Percentiles rank a stretch among this genome's conserved stretches.
Evolutionary conservation across 2,888 invertebrate species (phyloP).

Genomic region (Lathronympha strigana): DNA sequence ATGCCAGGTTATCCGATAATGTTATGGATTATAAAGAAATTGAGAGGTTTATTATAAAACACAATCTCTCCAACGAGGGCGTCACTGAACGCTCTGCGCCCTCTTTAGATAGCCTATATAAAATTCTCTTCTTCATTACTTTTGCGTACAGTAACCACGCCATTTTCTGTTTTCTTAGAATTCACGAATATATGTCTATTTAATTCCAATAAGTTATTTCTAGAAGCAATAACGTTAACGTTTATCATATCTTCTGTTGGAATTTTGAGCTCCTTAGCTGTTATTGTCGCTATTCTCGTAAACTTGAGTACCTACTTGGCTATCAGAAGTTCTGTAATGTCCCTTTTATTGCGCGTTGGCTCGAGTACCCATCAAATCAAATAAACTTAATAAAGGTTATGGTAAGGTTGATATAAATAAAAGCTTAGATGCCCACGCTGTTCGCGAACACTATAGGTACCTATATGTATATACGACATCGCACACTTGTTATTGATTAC

Average conservation of each 20-base stretch:
- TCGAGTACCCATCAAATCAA: slow-evolving; percentile 20
- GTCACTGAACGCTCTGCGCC: no score
- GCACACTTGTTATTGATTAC: no score
- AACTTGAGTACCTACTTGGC: background rate
- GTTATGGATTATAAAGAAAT: no score
- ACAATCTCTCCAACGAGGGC: no score
- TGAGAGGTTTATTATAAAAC: no score
- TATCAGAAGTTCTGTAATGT: slow-evolving; percentile 3
- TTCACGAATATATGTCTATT: background rate
- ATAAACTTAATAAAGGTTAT: slow-evolving; percentile 23
- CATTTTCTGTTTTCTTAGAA: no score
- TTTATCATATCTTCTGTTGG: background rate
- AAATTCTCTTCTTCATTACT: no score
- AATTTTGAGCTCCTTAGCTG: background rate
- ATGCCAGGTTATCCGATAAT: no score
- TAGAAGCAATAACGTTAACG: background rate
- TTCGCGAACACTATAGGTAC: background rate
- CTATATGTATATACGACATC: background rate
- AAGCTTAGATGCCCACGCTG: background rate
- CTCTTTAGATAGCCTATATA: no score
- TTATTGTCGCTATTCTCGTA: slow-evolving; percentile 14
- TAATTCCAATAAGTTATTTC: background rate
- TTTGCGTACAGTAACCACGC: no score
- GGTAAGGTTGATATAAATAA: slow-evolving; percentile 22
- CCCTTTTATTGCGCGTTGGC: slow-evolving; percentile 9